These are phyloP conservation scores for Stomorhina lunata DNA, from an alignment of 2,888 invertebrate genomes.

Conservation along the genomic window DNA sequence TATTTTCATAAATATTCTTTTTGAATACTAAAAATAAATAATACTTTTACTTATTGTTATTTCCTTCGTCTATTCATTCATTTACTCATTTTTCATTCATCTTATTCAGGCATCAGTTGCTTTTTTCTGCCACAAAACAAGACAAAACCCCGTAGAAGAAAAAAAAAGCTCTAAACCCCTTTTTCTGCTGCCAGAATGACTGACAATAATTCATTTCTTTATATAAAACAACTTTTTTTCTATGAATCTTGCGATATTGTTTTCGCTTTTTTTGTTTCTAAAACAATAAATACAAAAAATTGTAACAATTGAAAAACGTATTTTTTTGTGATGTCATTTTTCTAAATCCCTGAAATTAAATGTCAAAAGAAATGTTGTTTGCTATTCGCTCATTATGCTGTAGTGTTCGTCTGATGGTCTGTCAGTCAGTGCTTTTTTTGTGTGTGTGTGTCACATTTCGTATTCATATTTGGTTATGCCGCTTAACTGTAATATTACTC, in stretches of 20 bases:
- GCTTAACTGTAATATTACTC: too few relatives aligned
- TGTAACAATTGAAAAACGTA: slow-evolving; percentile 65
- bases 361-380: slow-evolving; percentile 63
- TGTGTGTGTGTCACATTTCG: background rate
- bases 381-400: background rate
- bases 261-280: slow-evolving; percentile 21
- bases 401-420: background rate
- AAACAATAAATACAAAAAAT: slow-evolving; percentile 54
- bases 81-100: background rate
- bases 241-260: too few relatives aligned
- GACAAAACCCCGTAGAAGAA: too few relatives aligned
- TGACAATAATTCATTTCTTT: background rate
- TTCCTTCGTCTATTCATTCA: background rate
- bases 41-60: background rate
- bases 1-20: too few relatives aligned
- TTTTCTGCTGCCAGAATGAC: background rate
- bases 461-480: background rate
- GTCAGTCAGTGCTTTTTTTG: too few relatives aligned
- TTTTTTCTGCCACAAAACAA: background rate
- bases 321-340: slow-evolving; percentile 60
- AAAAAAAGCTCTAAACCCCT: too few relatives aligned
- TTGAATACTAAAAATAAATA: too few relatives aligned
- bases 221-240: too few relatives aligned
- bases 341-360: slow-evolving; percentile 66
- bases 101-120: background rate